Evolutionary conservation across 1,140 invertebrate species (phyloP).

Genomic region (Sinonovacula constricta): DNA sequence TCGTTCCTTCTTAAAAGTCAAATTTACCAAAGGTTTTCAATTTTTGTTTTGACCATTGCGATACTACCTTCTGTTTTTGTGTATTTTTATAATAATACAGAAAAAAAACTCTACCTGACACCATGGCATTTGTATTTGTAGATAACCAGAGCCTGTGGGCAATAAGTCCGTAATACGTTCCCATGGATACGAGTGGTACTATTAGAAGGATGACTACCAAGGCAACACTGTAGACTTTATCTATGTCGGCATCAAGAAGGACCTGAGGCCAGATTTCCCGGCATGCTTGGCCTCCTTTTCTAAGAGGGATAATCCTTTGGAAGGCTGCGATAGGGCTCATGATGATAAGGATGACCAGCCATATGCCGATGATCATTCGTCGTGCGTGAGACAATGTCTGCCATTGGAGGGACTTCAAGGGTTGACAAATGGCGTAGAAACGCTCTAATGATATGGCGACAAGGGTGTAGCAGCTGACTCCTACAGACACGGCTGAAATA

Average conservation of each 20-base stretch:
- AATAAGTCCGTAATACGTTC: conserved; percentile 79
- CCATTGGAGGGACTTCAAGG: conserved; percentile 84
- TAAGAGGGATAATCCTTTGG: conserved; percentile 83
- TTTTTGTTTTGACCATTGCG: too few relatives aligned
- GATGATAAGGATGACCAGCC: conserved; percentile 55
- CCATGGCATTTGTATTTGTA: too few relatives aligned
- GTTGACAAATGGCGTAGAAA: conserved; percentile 94
- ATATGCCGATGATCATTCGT: conserved; percentile 80
- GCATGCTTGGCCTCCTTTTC: conserved; percentile 64
- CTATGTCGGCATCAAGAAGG: conserved; percentile 80
- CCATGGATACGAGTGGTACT: conserved; percentile 87
- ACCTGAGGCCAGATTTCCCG: conserved; percentile 72
- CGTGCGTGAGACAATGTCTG: conserved; percentile 93
- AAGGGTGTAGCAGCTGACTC: conserved; percentile 93
- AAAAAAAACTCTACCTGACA: too few relatives aligned
- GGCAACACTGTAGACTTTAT: conserved; percentile 85
- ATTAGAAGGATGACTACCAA: conserved; percentile 86
- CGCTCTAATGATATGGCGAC: conserved; percentile 93
- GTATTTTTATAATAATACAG: too few relatives aligned
- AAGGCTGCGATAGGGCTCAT: conserved; percentile 85
- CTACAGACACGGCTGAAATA: too few relatives aligned
- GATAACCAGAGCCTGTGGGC: conserved; percentile 77
- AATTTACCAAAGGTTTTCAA: too few relatives aligned
- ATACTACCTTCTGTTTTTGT: too few relatives aligned
- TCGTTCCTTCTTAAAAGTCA: too few relatives aligned